Conservation (phyloP, 1,140 invertebrate genomes). For the Acromyrmex charruanus region DNA sequence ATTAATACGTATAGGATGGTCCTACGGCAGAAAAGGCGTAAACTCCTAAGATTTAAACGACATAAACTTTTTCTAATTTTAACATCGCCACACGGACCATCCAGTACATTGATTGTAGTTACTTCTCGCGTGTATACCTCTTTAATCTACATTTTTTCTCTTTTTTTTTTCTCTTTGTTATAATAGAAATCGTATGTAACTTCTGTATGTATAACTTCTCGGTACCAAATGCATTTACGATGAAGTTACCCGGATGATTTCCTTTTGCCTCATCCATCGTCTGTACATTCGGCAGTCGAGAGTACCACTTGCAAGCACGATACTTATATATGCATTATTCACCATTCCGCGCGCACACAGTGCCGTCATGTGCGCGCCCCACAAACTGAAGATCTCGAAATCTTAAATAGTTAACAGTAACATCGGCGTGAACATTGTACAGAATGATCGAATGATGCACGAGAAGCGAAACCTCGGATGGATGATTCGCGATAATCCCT, state of each 20-base stretch:
- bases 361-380: slow-evolving; percentile 50
- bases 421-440: slow-evolving; percentile 78
- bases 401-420: slow-evolving; percentile 78
- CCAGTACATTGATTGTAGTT: slow-evolving; percentile 84
- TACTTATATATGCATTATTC: slow-evolving; percentile 65
- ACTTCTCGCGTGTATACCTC: slow-evolving; percentile 79
- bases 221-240: slow-evolving; percentile 41
- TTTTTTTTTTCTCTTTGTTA: slow-evolving; percentile 63
- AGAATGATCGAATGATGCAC: slow-evolving; percentile 74
- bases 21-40: slow-evolving; percentile 82
- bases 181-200: slow-evolving; percentile 73
- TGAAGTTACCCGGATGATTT: neutral
- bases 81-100: slow-evolving; percentile 82
- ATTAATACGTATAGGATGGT: slow-evolving; percentile 83
- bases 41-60: slow-evolving; percentile 84
- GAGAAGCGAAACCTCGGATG: slow-evolving; percentile 61
- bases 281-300: slow-evolving; percentile 66
- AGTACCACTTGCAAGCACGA: slow-evolving; percentile 67
- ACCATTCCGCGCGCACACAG: slow-evolving; percentile 28
- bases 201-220: slow-evolving; percentile 71
- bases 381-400: slow-evolving; percentile 54
- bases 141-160: slow-evolving; percentile 75
- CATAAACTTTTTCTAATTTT: slow-evolving; percentile 85
- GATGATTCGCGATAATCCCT: slow-evolving; percentile 36
- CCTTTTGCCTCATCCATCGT: neutral